Conservation (phyloP, 2,113 vertebrate genomes). For the Hippocampus comes region DNA sequence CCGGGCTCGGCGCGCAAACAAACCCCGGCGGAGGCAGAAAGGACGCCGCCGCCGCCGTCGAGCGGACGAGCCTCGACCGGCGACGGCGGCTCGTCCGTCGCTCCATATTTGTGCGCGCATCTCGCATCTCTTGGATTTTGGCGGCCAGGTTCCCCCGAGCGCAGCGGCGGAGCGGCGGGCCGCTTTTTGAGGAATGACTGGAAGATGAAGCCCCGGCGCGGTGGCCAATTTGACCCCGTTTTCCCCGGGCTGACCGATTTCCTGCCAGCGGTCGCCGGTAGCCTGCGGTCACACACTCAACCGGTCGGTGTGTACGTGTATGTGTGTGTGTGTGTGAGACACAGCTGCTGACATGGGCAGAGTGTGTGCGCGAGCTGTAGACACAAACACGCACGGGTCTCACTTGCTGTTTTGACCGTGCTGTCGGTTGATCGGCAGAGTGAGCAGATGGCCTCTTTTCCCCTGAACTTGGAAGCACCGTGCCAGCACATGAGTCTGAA, state of each 20-base stretch:
- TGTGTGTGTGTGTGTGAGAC: conserved; percentile 27
- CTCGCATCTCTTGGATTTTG: conserved; percentile 50
- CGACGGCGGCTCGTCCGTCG: background rate
- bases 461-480: too few relatives aligned
- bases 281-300: conserved; percentile 27
- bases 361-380: background rate
- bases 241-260: conserved; percentile 62
- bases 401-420: conserved; percentile 7
- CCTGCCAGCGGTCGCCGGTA: conserved; percentile 38
- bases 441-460: background rate
- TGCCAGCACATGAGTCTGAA: too few relatives aligned
- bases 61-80: background rate
- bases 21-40: conserved; percentile 55
- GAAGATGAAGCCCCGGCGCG: conserved; percentile 66
- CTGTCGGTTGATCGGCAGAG: background rate
- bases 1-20: conserved; percentile 64
- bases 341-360: conserved; percentile 15
- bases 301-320: background rate
- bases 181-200: conserved; percentile 59
- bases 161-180: conserved; percentile 37
- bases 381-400: conserved; percentile 12
- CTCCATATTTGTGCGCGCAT: conserved; percentile 54
- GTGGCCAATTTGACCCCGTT: conserved; percentile 75
- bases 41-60: background rate
- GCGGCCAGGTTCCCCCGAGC: conserved; percentile 41